Percentiles rank a stretch among this genome's conserved stretches.
Conservation (phyloP, 1,140 invertebrate species). For the Planococcus citri region DNA sequence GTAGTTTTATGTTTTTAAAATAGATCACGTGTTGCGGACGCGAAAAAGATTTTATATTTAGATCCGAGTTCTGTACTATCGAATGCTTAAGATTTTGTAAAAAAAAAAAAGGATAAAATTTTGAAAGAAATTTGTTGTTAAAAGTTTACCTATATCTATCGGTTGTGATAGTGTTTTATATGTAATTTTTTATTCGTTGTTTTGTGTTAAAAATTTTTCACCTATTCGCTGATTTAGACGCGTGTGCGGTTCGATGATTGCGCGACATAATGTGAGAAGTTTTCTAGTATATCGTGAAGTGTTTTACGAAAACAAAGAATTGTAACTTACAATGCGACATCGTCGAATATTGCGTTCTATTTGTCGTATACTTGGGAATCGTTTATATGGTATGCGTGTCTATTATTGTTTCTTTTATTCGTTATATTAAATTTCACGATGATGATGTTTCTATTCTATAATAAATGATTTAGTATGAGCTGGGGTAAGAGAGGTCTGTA, state of each 20-base stretch:
- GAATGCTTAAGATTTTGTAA: neutral
- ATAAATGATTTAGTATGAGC: no score
- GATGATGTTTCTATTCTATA: no score
- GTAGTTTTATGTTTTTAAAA: conserved; percentile 19
- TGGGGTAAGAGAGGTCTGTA: no score
- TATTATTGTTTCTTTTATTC: neutral
- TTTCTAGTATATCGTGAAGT: neutral
- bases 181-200: no score
- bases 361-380: neutral
- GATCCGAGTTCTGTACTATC: neutral
- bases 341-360: neutral
- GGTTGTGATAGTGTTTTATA: no score
- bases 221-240: no score
- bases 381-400: neutral
- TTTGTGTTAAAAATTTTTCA: no score
- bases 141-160: no score
- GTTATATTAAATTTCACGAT: no score
- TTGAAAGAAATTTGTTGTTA: no score
- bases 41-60: conserved; percentile 18
- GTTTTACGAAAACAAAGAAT: neutral
- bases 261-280: neutral
- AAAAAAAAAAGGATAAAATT: no score
- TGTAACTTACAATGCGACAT: neutral
- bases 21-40: conserved; percentile 18
- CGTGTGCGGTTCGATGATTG: neutral